These are phyloP conservation scores for Indicator maculatus DNA, from an alignment of 2,113 vertebrate species.

Conservation along the genomic window DNA sequence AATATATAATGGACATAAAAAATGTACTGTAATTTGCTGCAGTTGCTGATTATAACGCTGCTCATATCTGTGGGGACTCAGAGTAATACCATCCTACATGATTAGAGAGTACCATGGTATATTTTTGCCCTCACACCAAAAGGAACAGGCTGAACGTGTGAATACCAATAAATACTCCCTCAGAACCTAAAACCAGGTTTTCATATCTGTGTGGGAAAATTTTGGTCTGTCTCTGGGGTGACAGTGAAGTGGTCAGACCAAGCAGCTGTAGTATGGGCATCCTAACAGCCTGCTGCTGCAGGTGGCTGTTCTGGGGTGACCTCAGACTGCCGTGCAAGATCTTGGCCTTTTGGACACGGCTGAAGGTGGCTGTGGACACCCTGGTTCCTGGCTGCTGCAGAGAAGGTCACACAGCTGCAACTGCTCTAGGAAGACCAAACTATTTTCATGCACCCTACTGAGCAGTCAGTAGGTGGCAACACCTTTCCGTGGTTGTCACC, in stretches of 20 bases:
- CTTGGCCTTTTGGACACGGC: accelerated
- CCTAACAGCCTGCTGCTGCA: not conserved
- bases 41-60: not conserved
- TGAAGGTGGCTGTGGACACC: not conserved
- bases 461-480: not conserved
- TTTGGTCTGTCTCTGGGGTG: not conserved
- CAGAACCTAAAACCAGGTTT: not conserved
- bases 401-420: not conserved
- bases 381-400: not conserved
- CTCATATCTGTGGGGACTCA: not conserved
- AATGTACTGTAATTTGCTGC: not conserved
- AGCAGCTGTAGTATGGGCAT: accelerated
- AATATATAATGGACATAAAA: not conserved
- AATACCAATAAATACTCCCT: not conserved
- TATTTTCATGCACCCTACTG: not conserved
- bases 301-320: not conserved
- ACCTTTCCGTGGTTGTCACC: not conserved
- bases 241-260: not conserved
- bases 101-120: not conserved
- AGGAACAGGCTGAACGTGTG: not conserved
- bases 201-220: not conserved
- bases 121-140: not conserved
- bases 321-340: not conserved
- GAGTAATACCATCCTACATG: not conserved
- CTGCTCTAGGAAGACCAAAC: not conserved